These are phyloP conservation scores for Aphodius granarius DNA, from an alignment of 2,888 invertebrate genomes.

Conservation along the genomic window DNA sequence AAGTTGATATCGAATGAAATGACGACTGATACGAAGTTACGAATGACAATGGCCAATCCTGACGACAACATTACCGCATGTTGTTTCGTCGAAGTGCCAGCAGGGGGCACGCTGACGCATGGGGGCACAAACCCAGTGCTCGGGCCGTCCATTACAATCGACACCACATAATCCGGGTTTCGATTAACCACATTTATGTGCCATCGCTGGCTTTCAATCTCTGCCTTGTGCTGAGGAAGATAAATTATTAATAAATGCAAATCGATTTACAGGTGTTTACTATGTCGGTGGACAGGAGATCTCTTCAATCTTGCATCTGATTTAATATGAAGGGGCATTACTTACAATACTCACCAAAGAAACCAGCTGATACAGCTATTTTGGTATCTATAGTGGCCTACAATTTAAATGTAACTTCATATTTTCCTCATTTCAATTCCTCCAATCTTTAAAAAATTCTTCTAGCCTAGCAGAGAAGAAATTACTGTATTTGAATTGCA, in stretches of 20 bases:
- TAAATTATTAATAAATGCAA: neutral
- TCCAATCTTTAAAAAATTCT: too few relatives aligned
- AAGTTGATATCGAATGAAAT: neutral
- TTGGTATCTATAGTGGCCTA: too few relatives aligned
- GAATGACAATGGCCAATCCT: constrained; percentile 28
- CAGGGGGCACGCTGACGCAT: constrained; percentile 24
- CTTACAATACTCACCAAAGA: too few relatives aligned
- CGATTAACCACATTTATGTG: neutral
- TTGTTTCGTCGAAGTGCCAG: constrained; percentile 27
- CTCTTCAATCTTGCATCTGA: neutral
- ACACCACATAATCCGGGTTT: neutral
- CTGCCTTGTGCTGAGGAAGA: neutral
- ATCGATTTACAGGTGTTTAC: neutral
- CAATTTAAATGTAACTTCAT: too few relatives aligned
- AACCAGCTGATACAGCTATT: too few relatives aligned
- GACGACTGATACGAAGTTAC: constrained; percentile 11
- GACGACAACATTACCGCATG: constrained; percentile 30
- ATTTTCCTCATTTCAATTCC: too few relatives aligned
- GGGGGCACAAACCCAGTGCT: constrained; percentile 25
- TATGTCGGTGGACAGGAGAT: neutral
- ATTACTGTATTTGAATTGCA: neutral
- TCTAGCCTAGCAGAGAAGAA: neutral
- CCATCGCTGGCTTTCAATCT: neutral
- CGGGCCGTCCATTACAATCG: neutral
- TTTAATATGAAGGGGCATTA: neutral